A percentile compares a stretch with the other conserved stretches of the same genome.
These are phyloP conservation scores for Piaya cayana DNA, from an alignment of 2,113 vertebrate genomes.

Conservation along the genomic window DNA sequence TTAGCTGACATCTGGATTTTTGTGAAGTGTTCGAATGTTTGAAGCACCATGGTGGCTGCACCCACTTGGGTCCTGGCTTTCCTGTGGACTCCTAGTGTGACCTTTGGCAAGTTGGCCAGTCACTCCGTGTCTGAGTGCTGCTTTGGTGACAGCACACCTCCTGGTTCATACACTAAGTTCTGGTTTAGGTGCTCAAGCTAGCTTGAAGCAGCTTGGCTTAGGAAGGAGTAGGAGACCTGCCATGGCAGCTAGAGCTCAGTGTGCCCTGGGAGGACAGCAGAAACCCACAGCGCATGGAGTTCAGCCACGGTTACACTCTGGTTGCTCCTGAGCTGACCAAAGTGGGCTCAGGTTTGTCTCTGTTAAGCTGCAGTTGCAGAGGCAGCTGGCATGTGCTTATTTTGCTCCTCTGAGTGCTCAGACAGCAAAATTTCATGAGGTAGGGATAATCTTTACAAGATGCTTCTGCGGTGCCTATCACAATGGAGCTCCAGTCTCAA, in stretches of 20 bases:
- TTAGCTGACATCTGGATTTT: accelerated
- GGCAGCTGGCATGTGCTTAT: too few relatives aligned
- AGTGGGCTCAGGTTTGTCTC: not conserved
- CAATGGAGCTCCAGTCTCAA: not conserved
- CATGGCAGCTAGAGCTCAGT: not conserved
- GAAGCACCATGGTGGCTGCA: not conserved
- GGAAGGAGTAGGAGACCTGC: not conserved
- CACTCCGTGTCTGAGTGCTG: not conserved
- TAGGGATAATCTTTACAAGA: not conserved
- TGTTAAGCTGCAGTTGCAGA: not conserved
- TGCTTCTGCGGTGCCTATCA: not conserved
- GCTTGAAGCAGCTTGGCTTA: not conserved
- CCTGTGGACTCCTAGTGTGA: not conserved
- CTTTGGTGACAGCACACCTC: not conserved
- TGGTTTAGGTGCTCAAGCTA: not conserved
- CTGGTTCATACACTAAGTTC: not conserved
- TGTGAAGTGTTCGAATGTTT: not conserved
- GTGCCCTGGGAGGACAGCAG: not conserved
- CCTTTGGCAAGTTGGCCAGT: too few relatives aligned
- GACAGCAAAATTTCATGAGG: not conserved
- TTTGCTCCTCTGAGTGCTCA: not conserved
- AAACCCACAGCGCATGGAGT: accelerated
- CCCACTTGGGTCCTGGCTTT: not conserved
- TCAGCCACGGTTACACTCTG: not conserved
- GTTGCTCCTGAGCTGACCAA: not conserved